These are phyloP conservation scores for Plecturocebus donacophilus DNA, from an alignment of 2,113 vertebrate genomes.

Conservation along the genomic window DNA sequence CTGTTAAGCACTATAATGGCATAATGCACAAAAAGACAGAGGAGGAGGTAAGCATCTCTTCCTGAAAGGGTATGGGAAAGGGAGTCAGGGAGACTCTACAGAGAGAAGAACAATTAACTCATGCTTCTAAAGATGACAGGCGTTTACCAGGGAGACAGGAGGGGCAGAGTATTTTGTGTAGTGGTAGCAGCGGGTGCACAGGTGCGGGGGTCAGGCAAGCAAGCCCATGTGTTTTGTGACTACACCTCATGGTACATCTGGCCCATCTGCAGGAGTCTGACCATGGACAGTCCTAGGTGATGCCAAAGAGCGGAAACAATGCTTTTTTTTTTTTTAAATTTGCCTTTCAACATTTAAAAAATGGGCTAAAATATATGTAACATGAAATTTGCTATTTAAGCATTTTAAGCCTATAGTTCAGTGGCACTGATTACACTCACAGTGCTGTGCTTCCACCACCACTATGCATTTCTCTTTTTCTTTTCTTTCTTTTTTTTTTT, in stretches of 20 bases:
- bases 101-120: neutral
- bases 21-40: neutral
- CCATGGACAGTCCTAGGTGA: neutral
- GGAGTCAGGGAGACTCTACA: neutral
- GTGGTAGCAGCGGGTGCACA: neutral
- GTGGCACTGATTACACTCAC: neutral
- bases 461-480: no score
- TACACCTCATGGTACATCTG: neutral
- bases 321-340: neutral
- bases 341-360: neutral
- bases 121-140: neutral
- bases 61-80: neutral
- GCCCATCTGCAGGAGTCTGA: neutral
- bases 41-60: neutral
- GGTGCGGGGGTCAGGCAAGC: neutral
- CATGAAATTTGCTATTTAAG: neutral
- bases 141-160: no score
- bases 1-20: no score
- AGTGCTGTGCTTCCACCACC: neutral
- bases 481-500: no score
- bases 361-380: neutral
- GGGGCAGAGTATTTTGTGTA: accelerated
- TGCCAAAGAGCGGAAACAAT: no score
- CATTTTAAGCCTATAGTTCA: neutral
- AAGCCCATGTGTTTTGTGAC: neutral